Percentiles rank a stretch among this genome's conserved stretches.
phyloP scores from a whole-genome alignment of 1,140 invertebrate genomes.

The Portunus trituberculatus region DNA sequence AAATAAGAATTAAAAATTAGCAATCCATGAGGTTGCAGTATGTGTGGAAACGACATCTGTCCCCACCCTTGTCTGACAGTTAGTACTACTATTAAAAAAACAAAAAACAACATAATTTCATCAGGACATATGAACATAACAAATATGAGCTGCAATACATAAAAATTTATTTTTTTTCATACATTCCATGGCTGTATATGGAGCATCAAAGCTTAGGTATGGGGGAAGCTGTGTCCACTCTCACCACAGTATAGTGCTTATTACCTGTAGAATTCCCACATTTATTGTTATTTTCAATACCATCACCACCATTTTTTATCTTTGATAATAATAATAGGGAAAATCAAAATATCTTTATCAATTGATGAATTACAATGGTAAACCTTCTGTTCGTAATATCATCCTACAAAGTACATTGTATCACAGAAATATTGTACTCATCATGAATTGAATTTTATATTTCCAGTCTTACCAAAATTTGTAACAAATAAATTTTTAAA shows the following conservation, averaged over 20 bases:
- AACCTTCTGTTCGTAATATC: conserved; percentile 39
- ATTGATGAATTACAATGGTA: background rate
- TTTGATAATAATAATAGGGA: conserved; percentile 26
- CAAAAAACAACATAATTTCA: too few species aligned
- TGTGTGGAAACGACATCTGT: too few species aligned
- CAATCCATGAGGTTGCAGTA: too few species aligned
- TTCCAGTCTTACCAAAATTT: background rate
- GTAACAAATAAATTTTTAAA: conserved; percentile 26
- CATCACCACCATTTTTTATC: background rate
- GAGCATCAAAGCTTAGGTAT: too few species aligned
- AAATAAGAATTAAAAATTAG: too few species aligned
- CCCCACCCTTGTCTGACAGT: too few species aligned
- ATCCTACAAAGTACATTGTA: conserved; percentile 8
- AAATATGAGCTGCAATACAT: too few species aligned
- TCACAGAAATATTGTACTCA: background rate
- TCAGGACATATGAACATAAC: too few species aligned
- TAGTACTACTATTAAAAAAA: too few species aligned
- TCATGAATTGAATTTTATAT: background rate
- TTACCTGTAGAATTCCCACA: too few species aligned
- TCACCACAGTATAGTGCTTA: background rate
- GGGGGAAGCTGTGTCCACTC: background rate
- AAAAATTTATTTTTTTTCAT: too few species aligned
- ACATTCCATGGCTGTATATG: too few species aligned
- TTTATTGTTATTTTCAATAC: background rate
- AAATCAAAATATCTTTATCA: conserved; percentile 45